Percentiles rank a stretch among this genome's conserved stretches.
Evolutionary conservation across 2,888 invertebrate species (phyloP).

Genomic region (Conistra vaccinii): DNA sequence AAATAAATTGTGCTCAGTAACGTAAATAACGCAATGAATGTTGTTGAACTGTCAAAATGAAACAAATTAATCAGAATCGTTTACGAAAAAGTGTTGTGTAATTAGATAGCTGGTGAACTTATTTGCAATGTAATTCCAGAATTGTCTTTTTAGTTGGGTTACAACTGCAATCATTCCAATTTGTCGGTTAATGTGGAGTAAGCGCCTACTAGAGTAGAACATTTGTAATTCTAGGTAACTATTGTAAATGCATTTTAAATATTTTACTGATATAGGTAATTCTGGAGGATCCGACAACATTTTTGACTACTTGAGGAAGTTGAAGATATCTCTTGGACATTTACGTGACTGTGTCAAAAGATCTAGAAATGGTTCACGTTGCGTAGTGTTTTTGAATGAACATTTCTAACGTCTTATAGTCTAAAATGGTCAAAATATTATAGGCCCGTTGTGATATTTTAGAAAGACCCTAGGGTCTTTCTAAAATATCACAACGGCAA

Average conservation of each 20-base stretch:
- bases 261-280: too few relatives aligned
- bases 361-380: not conserved
- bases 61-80: too few relatives aligned
- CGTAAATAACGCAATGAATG: too few relatives aligned
- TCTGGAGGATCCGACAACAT: not conserved
- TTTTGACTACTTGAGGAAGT: not conserved
- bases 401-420: not conserved
- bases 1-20: too few relatives aligned
- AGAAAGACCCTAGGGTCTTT: too few relatives aligned
- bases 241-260: too few relatives aligned
- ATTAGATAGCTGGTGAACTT: too few relatives aligned
- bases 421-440: too few relatives aligned
- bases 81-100: too few relatives aligned
- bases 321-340: not conserved
- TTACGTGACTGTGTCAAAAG: not conserved
- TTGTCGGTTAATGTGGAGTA: not conserved
- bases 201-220: conserved; percentile 12
- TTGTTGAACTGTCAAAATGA: too few relatives aligned
- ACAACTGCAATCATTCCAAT: conserved; percentile 5
- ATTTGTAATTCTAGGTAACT: not conserved
- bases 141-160: not conserved
- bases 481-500: too few relatives aligned
- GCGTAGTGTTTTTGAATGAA: not conserved
- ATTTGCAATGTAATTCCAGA: not conserved
- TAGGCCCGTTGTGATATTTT: too few relatives aligned